A percentile compares a stretch with the other conserved stretches of the same genome.
These are phyloP conservation scores for Clarias batrachus DNA, from an alignment of 2,113 vertebrate genomes.

Conservation along the genomic window DNA sequence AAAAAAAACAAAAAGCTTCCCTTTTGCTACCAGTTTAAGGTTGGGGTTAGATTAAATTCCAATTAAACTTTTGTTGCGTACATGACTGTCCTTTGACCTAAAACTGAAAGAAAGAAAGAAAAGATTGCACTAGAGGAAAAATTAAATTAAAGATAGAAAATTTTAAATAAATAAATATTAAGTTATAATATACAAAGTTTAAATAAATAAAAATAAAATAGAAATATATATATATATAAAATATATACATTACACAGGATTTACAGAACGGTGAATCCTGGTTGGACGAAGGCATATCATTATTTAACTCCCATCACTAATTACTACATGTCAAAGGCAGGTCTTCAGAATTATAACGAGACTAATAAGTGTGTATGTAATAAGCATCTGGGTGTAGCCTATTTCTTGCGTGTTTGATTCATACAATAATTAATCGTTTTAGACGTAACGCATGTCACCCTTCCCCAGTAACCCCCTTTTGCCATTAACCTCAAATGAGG, in stretches of 20 bases:
- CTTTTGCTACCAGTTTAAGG: not conserved
- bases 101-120: too few relatives aligned
- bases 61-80: too few relatives aligned
- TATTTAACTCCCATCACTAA: not conserved
- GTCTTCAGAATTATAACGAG: not conserved
- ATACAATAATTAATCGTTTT: slow-evolving; percentile 9
- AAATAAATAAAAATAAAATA: too few relatives aligned
- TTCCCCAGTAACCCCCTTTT: not conserved
- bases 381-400: slow-evolving; percentile 6
- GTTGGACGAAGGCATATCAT: not conserved
- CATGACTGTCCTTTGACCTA: too few relatives aligned
- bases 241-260: too few relatives aligned
- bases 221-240: too few relatives aligned
- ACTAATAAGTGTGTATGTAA: not conserved
- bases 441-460: not conserved
- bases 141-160: too few relatives aligned
- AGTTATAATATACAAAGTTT: too few relatives aligned
- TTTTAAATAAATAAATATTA: too few relatives aligned
- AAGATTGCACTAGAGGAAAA: too few relatives aligned
- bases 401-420: not conserved
- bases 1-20: not conserved
- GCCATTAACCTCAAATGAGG: not conserved
- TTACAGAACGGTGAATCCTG: too few relatives aligned
- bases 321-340: not conserved
- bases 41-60: not conserved